Evolutionary conservation across 2,113 vertebrate species (phyloP), one percentile per base, ranked within the genome.

Genomic region (Mustelus asterias): DNA sequence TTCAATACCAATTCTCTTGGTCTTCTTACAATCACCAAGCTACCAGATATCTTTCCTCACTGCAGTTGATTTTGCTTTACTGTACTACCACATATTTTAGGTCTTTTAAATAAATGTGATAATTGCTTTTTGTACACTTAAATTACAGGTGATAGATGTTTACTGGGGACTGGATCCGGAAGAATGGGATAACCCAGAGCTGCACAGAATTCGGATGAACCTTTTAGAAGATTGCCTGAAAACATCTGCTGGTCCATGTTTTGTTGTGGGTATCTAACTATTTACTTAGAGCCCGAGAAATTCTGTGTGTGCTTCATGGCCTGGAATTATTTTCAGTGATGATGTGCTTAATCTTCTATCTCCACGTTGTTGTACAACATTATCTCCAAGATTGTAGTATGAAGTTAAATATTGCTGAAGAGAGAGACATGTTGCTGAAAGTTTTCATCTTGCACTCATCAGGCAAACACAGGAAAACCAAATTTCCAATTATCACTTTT

Each of bases 231-330:
- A 99, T 96, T 99, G 99, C 97, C 97, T 99, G 96, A 99, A 99
- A 98, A 99, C 98, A 96, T 99, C 99, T 96, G 98, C 99, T 96
- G 99, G 99, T 97, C 99, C 99, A 96, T 99, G 99, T 97, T 99
- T 99, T 98, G 99, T 99, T 97, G 99, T 99, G 98, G 98, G 99
- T 98, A 98, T 98, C 97, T 96, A 97, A 97, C 11, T 72, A 95
- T 95, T 95, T 95, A 54, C 94, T 14, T 95, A 54, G 72, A 95
- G 44, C 44, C 22, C 29, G 5, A 14, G 41, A 72, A 33, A 72
- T 37, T 65, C 1, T 67, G 4, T 69, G 63, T 44, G 16, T 69
- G 18, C 3, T 92, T 63, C 14, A 33, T 72, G 44, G 24, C 24
- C 70, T 95, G 29, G 18, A 69, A 95, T 7, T 4, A 54, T 95